These are phyloP conservation scores for Eurosta solidaginis DNA, from an alignment of 1,140 invertebrate genomes.

Conservation along the genomic window DNA sequence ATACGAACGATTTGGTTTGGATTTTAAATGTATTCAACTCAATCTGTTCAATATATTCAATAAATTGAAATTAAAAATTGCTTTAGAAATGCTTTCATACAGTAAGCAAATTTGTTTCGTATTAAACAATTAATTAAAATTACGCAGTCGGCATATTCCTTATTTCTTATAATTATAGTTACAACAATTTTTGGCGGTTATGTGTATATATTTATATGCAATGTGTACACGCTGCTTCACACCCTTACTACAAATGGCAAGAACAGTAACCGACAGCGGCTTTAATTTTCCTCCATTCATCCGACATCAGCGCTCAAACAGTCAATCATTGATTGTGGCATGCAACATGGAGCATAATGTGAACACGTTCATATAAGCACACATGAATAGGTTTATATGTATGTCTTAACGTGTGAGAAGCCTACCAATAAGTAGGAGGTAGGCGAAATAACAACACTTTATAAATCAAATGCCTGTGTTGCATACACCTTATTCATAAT, in stretches of 20 bases:
- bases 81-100: too few species aligned
- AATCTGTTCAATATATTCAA: too few species aligned
- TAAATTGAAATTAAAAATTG: too few species aligned
- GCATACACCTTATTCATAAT: slow-evolving; percentile 23
- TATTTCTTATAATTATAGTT: too few species aligned
- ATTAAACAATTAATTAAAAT: too few species aligned
- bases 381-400: background rate
- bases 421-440: slow-evolving; percentile 24
- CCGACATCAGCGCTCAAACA: slow-evolving; percentile 24
- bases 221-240: background rate
- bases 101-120: too few species aligned
- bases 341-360: slow-evolving; percentile 10
- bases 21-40: too few species aligned
- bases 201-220: too few species aligned
- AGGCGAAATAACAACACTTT: slow-evolving; percentile 26
- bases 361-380: background rate
- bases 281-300: slow-evolving; percentile 28
- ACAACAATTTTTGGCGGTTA: too few species aligned
- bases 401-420: background rate
- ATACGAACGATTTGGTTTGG: too few species aligned
- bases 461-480: slow-evolving; percentile 24
- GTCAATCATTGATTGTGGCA: slow-evolving; percentile 27
- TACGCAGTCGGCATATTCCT: too few species aligned
- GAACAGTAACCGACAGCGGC: slow-evolving; percentile 22
- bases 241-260: background rate